These are phyloP conservation scores for Nymphalis urticae DNA, from an alignment of 2,888 invertebrate species.

Conservation along the genomic window DNA sequence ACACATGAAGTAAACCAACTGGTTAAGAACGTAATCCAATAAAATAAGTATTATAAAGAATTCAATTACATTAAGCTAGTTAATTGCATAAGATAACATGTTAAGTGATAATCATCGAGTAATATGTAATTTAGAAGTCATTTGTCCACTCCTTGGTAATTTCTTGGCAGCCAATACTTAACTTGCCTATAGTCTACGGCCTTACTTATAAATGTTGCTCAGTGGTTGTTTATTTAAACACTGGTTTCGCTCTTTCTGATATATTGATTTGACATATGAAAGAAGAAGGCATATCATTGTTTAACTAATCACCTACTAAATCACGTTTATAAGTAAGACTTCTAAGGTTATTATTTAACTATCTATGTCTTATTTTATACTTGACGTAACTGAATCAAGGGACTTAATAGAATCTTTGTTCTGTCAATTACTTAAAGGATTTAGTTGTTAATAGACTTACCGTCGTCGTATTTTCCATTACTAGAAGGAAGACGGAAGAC, in stretches of 20 bases:
- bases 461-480: background rate
- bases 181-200: too few relatives aligned
- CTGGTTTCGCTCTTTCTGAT: too few relatives aligned
- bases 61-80: conserved; percentile 8
- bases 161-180: too few relatives aligned
- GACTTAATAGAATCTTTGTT: conserved; percentile 14
- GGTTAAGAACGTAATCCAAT: conserved; percentile 21
- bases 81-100: conserved; percentile 9
- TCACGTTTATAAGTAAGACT: too few relatives aligned
- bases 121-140: conserved; percentile 18
- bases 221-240: too few relatives aligned
- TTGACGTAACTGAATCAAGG: conserved; percentile 2
- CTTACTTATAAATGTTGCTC: too few relatives aligned
- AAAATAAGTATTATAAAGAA: conserved; percentile 21
- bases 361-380: conserved; percentile 5
- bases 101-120: conserved; percentile 12
- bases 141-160: background rate
- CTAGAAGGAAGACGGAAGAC: background rate
- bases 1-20: conserved; percentile 5
- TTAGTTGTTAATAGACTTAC: conserved; percentile 11
- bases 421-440: conserved; percentile 25
- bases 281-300: too few relatives aligned
- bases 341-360: too few relatives aligned
- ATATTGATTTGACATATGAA: too few relatives aligned
- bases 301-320: too few relatives aligned